These are phyloP conservation scores for Myanophis thanlyinensis DNA, from an alignment of 2,113 vertebrate species.

Conservation along the genomic window DNA sequence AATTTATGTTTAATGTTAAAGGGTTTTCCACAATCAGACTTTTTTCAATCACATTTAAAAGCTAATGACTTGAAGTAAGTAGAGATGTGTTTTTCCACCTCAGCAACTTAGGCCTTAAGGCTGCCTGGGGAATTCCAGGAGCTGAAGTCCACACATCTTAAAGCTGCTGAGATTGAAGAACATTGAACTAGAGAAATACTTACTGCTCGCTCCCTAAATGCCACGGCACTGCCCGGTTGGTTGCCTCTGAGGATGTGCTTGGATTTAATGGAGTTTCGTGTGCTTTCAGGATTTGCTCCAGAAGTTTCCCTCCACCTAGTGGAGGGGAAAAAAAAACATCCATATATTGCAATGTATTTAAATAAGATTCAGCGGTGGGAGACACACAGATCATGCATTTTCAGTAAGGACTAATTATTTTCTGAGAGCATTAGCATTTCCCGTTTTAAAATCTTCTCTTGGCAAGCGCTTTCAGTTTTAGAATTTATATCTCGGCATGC, in stretches of 20 bases:
- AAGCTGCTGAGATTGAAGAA: neutral
- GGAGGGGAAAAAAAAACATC: neutral
- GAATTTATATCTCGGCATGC: neutral
- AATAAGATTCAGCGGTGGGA: neutral
- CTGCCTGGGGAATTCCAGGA: too few species aligned
- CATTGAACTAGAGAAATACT: neutral
- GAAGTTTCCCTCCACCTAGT: constrained; percentile 65
- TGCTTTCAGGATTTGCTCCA: constrained; percentile 66
- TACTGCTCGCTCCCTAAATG: constrained; percentile 74
- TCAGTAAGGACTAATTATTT: neutral
- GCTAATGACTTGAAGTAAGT: neutral
- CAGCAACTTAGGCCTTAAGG: too few species aligned
- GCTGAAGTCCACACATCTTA: neutral
- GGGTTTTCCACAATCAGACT: neutral
- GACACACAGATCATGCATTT: neutral
- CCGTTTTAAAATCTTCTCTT: neutral
- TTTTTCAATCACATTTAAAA: neutral
- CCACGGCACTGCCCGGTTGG: constrained; percentile 58
- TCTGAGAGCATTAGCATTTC: neutral
- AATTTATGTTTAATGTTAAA: neutral
- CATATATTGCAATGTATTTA: neutral
- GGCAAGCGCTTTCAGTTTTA: neutral
- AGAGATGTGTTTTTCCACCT: neutral
- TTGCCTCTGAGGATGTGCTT: constrained; percentile 50
- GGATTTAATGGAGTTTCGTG: constrained; percentile 52